These are phyloP conservation scores for Dugesia japonica DNA, from an alignment of 2,888 invertebrate species.

Conservation along the genomic window DNA sequence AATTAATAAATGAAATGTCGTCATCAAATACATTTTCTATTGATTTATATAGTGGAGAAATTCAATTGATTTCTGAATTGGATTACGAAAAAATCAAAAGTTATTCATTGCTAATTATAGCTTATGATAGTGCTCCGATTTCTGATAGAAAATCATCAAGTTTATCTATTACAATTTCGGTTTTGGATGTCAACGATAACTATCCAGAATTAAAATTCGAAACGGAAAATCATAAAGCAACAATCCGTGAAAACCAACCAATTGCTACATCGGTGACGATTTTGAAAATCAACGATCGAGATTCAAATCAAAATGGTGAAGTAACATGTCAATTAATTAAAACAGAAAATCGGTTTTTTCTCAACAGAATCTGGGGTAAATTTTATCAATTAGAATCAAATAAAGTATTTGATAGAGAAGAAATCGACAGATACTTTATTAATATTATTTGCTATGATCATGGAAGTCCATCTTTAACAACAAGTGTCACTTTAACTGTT, in stretches of 20 bases:
- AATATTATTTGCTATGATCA: conserved; percentile 14
- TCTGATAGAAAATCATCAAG: not conserved
- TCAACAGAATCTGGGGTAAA: not conserved
- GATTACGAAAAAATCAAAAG: not conserved
- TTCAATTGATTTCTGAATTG: not conserved
- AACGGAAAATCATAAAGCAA: not conserved
- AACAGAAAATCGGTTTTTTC: not conserved
- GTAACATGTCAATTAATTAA: not conserved
- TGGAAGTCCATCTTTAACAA: not conserved
- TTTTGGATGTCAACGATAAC: not conserved
- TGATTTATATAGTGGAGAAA: not conserved
- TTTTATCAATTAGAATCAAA: not conserved
- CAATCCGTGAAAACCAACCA: not conserved
- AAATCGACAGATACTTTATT: not conserved
- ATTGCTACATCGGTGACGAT: not conserved
- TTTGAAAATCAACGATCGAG: conserved; percentile 8
- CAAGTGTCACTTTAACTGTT: not conserved
- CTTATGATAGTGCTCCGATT: not conserved
- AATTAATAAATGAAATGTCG: not conserved
- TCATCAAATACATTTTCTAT: not conserved
- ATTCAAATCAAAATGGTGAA: conserved; percentile 1
- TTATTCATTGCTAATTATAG: not conserved
- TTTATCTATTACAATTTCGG: not conserved
- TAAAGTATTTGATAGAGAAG: not conserved
- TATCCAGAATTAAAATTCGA: conserved; percentile 10